These are phyloP conservation scores for Pherbina coryleti DNA, from an alignment of 2,888 invertebrate genomes.

Conservation along the genomic window DNA sequence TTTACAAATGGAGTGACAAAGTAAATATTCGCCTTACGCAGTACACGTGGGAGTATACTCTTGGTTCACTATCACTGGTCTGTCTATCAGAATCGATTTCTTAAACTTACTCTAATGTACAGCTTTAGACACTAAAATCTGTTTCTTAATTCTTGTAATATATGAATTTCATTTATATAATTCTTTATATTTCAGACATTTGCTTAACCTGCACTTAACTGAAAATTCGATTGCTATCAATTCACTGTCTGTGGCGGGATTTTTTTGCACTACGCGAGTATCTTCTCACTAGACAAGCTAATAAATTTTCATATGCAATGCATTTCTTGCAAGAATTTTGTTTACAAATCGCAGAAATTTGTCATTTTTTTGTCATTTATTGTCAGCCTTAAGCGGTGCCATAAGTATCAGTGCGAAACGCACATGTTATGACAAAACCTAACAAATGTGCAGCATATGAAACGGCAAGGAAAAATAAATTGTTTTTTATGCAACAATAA, in stretches of 20 bases:
- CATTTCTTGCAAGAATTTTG: neutral
- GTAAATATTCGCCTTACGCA: no score
- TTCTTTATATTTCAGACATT: no score
- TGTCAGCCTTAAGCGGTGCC: conserved; percentile 16
- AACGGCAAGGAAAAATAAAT: neutral
- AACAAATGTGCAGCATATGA: conserved; percentile 24
- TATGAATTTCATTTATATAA: no score
- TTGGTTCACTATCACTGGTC: no score
- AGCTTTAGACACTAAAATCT: no score
- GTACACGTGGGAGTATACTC: no score
- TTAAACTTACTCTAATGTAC: no score
- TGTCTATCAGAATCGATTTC: no score
- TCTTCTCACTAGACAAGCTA: neutral
- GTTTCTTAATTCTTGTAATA: no score
- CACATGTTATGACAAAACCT: conserved; percentile 18
- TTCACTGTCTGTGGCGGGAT: neutral
- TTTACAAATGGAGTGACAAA: no score
- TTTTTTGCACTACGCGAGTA: neutral
- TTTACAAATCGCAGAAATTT: conserved; percentile 18
- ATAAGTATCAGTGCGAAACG: conserved; percentile 16
- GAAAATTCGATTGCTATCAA: no score
- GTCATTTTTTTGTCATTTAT: conserved; percentile 31
- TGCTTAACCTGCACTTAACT: no score
- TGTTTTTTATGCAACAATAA: neutral
- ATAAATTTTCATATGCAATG: neutral